These are phyloP conservation scores for Myotis planiceps DNA, from an alignment of 2,797 vertebrate genomes.

Conservation along the genomic window DNA sequence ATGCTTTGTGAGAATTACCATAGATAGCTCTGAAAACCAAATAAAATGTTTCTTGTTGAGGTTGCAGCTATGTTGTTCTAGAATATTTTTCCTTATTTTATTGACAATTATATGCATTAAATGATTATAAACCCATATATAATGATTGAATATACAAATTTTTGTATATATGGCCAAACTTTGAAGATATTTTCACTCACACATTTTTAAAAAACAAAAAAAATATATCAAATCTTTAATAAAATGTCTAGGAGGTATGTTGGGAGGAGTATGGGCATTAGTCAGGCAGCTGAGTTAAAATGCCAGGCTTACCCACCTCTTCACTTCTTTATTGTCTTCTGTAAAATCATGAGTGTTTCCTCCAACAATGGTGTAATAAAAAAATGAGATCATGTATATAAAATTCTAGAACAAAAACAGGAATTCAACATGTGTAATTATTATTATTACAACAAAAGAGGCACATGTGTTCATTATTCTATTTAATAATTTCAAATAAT, in stretches of 20 bases:
- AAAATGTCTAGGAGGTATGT: not conserved
- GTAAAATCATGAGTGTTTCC: not conserved
- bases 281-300: not conserved
- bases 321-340: not conserved
- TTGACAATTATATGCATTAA: not conserved
- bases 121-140: not conserved
- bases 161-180: not conserved
- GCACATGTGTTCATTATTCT: not conserved
- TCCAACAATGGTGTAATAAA: not conserved
- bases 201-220: not conserved
- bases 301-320: not conserved
- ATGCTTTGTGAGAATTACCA: not conserved
- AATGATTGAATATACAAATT: not conserved
- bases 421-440: not conserved
- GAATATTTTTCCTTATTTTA: not conserved
- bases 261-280: not conserved
- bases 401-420: not conserved
- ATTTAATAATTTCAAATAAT: conserved; percentile 7
- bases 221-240: not conserved
- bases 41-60: not conserved
- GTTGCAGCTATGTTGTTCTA: not conserved
- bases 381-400: not conserved
- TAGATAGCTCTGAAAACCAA: not conserved
- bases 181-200: not conserved
- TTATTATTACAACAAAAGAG: not conserved